Conservation (phyloP, 2,113 vertebrate genomes). For the Thalassarche chlororhynchos region DNA sequence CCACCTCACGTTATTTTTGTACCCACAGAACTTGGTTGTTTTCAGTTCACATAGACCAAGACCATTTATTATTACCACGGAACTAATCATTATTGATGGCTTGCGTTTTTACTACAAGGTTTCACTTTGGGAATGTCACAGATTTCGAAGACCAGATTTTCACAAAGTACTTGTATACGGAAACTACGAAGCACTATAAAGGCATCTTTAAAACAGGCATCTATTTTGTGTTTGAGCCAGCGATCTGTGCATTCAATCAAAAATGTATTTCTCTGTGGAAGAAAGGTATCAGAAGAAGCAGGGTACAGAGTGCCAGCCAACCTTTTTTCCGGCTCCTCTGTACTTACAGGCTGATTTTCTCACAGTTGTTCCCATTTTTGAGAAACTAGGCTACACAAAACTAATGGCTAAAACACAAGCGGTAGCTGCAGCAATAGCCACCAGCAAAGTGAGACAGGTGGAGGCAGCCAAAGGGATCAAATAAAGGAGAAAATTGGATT, state of each 20-base stretch:
- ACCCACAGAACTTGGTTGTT: neutral
- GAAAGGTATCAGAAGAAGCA: neutral
- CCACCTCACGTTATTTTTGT: accelerated
- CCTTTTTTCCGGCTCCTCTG: neutral
- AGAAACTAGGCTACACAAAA: neutral
- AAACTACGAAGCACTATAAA: neutral
- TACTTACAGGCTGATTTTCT: neutral
- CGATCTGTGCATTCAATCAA: neutral
- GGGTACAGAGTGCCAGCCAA: neutral
- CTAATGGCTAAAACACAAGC: neutral
- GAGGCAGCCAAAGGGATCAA: neutral
- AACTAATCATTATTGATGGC: accelerated
- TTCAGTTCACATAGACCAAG: neutral
- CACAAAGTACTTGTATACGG: neutral
- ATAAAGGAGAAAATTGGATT: neutral
- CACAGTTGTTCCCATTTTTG: neutral
- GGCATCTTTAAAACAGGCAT: neutral
- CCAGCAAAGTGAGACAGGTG: neutral
- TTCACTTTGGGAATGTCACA: neutral
- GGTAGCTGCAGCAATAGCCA: neutral
- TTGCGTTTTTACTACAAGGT: neutral
- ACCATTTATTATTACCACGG: neutral
- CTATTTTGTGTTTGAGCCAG: neutral
- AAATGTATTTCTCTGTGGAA: neutral
- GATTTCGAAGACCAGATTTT: neutral